These are phyloP conservation scores for Hesperia comma DNA, from an alignment of 2,888 invertebrate genomes.

Conservation along the genomic window DNA sequence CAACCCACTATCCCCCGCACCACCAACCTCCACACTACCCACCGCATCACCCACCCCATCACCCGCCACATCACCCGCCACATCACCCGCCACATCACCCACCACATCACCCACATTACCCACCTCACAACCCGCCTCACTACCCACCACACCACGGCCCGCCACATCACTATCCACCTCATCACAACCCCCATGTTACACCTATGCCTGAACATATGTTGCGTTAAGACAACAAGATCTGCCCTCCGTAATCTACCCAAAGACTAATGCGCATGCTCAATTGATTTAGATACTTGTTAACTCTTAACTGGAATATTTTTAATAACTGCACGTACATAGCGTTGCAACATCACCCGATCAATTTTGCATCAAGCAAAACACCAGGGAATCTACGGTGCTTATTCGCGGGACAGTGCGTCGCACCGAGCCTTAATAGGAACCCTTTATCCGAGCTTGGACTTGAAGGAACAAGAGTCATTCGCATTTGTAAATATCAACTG, in stretches of 20 bases:
- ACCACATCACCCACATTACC: conserved; percentile 36
- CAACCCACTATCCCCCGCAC: conserved; percentile 44
- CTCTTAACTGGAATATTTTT: not conserved
- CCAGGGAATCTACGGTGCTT: too few species aligned
- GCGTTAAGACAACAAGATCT: conserved; percentile 25
- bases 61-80: too few species aligned
- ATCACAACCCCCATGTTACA: conserved; percentile 29
- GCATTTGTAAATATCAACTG: too few species aligned
- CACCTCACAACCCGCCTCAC: conserved; percentile 40
- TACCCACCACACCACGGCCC: conserved; percentile 41
- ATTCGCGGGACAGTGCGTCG: too few species aligned
- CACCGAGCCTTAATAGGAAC: too few species aligned
- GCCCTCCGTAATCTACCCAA: not conserved
- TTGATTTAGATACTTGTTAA: not conserved
- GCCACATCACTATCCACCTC: conserved; percentile 42
- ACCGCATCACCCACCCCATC: conserved; percentile 11
- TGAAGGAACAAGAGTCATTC: too few species aligned
- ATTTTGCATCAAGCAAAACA: too few species aligned
- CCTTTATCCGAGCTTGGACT: too few species aligned
- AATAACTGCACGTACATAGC: not conserved
- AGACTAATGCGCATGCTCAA: not conserved
- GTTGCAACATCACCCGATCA: not conserved
- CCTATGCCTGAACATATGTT: conserved; percentile 6
- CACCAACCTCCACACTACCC: conserved; percentile 39
- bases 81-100: conserved; percentile 36